Evolutionary conservation across 1,140 invertebrate species (phyloP).

Genomic region (Nasonia giraulti): DNA sequence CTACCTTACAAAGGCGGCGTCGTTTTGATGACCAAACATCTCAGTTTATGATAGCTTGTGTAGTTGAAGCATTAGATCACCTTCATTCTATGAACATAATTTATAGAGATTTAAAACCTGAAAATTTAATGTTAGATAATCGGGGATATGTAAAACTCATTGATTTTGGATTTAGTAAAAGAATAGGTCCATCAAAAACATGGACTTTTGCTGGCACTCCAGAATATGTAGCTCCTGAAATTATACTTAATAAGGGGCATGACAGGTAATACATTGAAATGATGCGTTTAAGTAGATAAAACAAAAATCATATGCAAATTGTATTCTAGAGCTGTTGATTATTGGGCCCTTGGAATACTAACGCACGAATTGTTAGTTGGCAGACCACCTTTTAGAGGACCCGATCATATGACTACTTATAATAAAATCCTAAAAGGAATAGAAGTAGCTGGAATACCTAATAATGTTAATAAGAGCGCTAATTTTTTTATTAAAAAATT

Average conservation of each 20-base stretch:
- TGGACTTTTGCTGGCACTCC: constrained; percentile 94
- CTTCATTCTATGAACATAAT: constrained; percentile 84
- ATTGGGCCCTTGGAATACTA: constrained; percentile 95
- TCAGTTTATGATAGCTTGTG: constrained; percentile 84
- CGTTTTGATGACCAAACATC: constrained; percentile 84
- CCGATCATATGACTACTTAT: constrained; percentile 97
- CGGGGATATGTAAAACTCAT: constrained; percentile 86
- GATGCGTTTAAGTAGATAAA: background rate
- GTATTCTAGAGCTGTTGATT: constrained; percentile 86
- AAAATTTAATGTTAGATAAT: constrained; percentile 85
- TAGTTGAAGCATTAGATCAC: constrained; percentile 86
- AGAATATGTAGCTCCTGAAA: constrained; percentile 71
- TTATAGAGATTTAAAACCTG: constrained; percentile 87
- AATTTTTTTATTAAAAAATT: constrained; percentile 90
- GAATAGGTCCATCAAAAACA: constrained; percentile 83
- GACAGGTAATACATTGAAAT: constrained; percentile 66
- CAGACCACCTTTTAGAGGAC: constrained; percentile 93
- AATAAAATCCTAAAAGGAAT: constrained; percentile 96
- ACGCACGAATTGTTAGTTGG: constrained; percentile 94
- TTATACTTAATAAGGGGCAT: constrained; percentile 72
- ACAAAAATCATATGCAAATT: background rate
- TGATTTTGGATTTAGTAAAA: constrained; percentile 93
- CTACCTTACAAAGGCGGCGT: constrained; percentile 81
- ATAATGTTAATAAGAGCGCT: constrained; percentile 85
- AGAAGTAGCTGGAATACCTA: constrained; percentile 90